phyloP scores from a whole-genome alignment of 2,888 invertebrate genomes.

The Brachyopa scutellaris region DNA sequence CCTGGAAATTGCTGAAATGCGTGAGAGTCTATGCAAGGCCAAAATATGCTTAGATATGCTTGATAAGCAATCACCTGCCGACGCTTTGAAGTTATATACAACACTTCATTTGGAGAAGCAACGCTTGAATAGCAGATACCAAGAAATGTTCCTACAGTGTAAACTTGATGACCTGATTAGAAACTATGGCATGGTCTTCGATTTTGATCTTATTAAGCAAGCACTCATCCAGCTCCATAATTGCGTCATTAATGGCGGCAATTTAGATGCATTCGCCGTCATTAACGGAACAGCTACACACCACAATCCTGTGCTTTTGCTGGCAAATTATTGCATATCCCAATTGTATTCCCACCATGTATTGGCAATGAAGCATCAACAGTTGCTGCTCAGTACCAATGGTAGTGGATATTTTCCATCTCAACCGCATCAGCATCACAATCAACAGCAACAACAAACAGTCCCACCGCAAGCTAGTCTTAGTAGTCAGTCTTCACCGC shows the following conservation, averaged over 20 bases:
- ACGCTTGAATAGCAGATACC: conserved; percentile 86
- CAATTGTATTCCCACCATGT: conserved; percentile 87
- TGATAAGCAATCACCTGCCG: conserved; percentile 83
- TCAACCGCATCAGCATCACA: conserved; percentile 76
- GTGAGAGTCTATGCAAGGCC: conserved; percentile 85
- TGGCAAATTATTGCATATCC: conserved; percentile 90
- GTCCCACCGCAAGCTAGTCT: conserved; percentile 51
- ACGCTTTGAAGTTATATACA: conserved; percentile 85
- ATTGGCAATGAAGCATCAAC: conserved; percentile 80
- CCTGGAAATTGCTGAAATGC: conserved; percentile 86
- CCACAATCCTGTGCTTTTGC: conserved; percentile 87
- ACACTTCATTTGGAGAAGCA: conserved; percentile 86
- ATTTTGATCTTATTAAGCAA: conserved; percentile 86
- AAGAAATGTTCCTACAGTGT: conserved; percentile 88
- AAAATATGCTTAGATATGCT: conserved; percentile 84
- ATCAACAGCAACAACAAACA: conserved; percentile 73
- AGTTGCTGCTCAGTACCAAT: conserved; percentile 83
- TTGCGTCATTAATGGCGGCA: conserved; percentile 71
- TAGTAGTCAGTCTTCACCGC: conserved; percentile 74
- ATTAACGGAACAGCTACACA: conserved; percentile 76
- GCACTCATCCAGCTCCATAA: conserved; percentile 85
- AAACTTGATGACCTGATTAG: conserved; percentile 88
- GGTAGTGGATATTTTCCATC: conserved; percentile 77
- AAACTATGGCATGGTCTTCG: conserved; percentile 86
- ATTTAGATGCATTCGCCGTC: conserved; percentile 63